A percentile compares a stretch with the other conserved stretches of the same genome.
These are phyloP conservation scores for Bruchidius siliquastri DNA, from an alignment of 2,888 invertebrate species.

Conservation along the genomic window DNA sequence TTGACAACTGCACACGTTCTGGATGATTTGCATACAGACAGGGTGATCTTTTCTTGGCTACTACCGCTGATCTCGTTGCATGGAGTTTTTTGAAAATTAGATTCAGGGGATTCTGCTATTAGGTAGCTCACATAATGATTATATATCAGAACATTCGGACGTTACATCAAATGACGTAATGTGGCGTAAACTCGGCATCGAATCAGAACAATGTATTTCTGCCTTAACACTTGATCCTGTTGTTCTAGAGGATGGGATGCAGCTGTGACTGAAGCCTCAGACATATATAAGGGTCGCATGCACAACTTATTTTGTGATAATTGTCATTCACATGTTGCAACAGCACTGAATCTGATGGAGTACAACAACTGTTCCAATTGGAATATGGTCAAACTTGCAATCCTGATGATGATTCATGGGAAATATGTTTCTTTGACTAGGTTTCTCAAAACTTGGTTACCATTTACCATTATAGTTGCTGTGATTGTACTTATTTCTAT, in stretches of 20 bases:
- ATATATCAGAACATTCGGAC: too few relatives aligned
- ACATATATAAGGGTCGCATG: constrained; percentile 88
- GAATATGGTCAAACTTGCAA: constrained; percentile 90
- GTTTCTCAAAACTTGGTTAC: constrained; percentile 80
- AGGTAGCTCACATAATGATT: too few relatives aligned
- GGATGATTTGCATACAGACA: too few relatives aligned
- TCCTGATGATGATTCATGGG: constrained; percentile 70
- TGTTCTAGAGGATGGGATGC: constrained; percentile 73
- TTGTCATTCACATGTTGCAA: constrained; percentile 96
- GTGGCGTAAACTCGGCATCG: too few relatives aligned
- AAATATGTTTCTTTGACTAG: constrained; percentile 71
- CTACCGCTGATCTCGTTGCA: too few relatives aligned
- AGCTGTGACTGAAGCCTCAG: constrained; percentile 86
- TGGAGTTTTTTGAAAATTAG: too few relatives aligned
- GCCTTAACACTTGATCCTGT: not conserved
- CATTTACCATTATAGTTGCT: constrained; percentile 55
- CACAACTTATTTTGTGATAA: constrained; percentile 97
- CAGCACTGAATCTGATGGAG: constrained; percentile 85
- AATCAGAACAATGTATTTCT: too few relatives aligned
- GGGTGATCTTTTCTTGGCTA: too few relatives aligned
- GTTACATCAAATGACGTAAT: too few relatives aligned
- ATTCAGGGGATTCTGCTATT: too few relatives aligned
- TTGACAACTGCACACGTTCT: too few relatives aligned
- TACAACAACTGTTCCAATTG: constrained; percentile 74
- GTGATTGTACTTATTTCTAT: not conserved